Percentiles rank a stretch among this genome's conserved stretches.
phyloP scores from a whole-genome alignment of 2,113 vertebrate genomes.

The Thymallus thymallus region DNA sequence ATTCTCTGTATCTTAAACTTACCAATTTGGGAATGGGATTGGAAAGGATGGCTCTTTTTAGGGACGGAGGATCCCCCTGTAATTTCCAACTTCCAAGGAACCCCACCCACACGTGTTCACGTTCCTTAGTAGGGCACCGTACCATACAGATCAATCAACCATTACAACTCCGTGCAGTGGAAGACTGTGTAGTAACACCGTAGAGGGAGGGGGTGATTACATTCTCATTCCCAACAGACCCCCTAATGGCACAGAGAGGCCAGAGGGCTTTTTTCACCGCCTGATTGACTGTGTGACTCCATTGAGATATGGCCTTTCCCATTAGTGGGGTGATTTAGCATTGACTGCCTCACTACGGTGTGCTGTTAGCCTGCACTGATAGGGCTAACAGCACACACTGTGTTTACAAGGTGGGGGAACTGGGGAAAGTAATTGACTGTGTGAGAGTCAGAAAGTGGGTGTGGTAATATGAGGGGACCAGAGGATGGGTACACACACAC shows the following conservation, averaged over 20 bases:
- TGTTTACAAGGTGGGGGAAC: not conserved
- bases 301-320: not conserved
- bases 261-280: not conserved
- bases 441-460: not conserved
- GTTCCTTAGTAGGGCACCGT: not conserved
- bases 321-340: not conserved
- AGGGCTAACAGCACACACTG: no score
- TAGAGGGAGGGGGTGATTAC: constrained; percentile 25
- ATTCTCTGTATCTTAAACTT: constrained; percentile 2
- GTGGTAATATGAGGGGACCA: not conserved
- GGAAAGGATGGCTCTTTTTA: not conserved
- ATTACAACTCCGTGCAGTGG: not conserved
- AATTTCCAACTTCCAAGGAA: not conserved
- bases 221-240: not conserved
- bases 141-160: not conserved
- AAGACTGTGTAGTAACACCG: constrained; percentile 7
- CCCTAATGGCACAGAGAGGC: not conserved
- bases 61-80: constrained; percentile 24
- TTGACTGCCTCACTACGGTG: not conserved
- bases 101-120: constrained; percentile 28
- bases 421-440: not conserved
- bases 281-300: not conserved
- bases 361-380: not conserved
- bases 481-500: not conserved
- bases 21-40: not conserved